Base-by-base conservation (phyloP, 2,113 vertebrate species). In the Psophia crepitans region DNA sequence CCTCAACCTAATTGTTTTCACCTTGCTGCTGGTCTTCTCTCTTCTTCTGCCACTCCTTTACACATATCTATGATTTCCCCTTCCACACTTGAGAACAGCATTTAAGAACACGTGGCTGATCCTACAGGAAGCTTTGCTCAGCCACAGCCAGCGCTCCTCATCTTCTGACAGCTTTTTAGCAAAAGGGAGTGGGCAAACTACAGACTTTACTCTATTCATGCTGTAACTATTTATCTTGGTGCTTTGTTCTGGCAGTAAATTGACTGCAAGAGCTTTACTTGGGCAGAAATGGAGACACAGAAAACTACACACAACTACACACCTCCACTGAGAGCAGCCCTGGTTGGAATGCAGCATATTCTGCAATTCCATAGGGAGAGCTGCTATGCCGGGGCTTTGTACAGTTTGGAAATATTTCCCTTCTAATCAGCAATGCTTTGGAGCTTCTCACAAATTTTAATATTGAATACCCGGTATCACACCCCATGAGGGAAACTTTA, bases 141-240 rank as follows among this genome's bases (percentile, higher is more conserved):
- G 41, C 80, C 83, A 90, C 63, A 88, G 75, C 82, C 79, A 90
- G 79, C 6, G 6, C 63, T 69, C 39, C 48, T 82, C 79, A 88
- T 61, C 63, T 83, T 53, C 66, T 86, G 88, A 95, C 90, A 96
- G 71, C 32, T 69, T 88, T 92, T 58, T 90, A 92, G 92, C 79
- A 90, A 90, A 66, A 26, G 28, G 49, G 20, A 8, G 76, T 2
- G 13, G 41, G 13, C 74, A 95, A 69, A 48, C 75, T 77, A 93
- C 70, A 66, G 23, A 65, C 64, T 88, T 92, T 92, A 83, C 26
- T 66, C 73, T 75, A 43, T 32, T 83, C 32, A 49, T 27, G 41
- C 58, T 65, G 5, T 74, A 76, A 88, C 35, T 93, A 46, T 85
- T 93, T 92, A 92, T 44, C 57, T 49, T 37, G 44, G 37, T 90